Base-by-base conservation (phyloP, 2,113 vertebrate genomes). In the Pseudorasbora parva region DNA sequence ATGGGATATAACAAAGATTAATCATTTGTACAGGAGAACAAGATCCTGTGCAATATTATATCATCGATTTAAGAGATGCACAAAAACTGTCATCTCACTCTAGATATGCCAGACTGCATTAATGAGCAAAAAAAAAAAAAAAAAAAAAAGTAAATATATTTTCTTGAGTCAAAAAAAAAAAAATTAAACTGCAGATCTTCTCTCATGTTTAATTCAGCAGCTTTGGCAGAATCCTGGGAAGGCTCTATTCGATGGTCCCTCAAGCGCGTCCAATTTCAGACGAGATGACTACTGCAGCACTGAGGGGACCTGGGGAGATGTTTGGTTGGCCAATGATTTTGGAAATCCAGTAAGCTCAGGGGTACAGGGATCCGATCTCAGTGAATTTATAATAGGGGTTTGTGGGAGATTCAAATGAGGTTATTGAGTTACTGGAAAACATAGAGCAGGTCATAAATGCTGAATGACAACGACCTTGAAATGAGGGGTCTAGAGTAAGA, bases 241-340 rank as follows among this genome's bases (percentile, higher is more conserved):
- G 80, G 77, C 57, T 89, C 84, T 86, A 85, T 86, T 82, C 56
- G 49, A 82, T 47, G 83, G 80, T 90, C 87, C 83, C 87, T 88
- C 86, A 87, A 86, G 89, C 87, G 88, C 56, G 86, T 90, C 86
- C 86, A 88, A 87, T 91, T 90, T 89, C 90, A 89, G 89, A 86
- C 43, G n/a, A 87, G 88, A 84, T 88, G 88, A 89, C 88, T 88
- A 56, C 66, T 37, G 79, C 84, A 81, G 69, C 72, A 83, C 81
- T 85, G 81, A 68, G 11, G 81, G 83, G 87, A 86, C 81, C 86
- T 62, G 62, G 82, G 57, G 64, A 87, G 66, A 87, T 82, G 81
- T 79, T 88, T 84, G 82, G 80, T 85, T 88, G 83, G 83, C 88
- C 80, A 68, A 82, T 71, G 86, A 86, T 87, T 88, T 78, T 84